Base-by-base conservation (phyloP, 2,797 vertebrate species). In the Sparus aurata region DNA sequence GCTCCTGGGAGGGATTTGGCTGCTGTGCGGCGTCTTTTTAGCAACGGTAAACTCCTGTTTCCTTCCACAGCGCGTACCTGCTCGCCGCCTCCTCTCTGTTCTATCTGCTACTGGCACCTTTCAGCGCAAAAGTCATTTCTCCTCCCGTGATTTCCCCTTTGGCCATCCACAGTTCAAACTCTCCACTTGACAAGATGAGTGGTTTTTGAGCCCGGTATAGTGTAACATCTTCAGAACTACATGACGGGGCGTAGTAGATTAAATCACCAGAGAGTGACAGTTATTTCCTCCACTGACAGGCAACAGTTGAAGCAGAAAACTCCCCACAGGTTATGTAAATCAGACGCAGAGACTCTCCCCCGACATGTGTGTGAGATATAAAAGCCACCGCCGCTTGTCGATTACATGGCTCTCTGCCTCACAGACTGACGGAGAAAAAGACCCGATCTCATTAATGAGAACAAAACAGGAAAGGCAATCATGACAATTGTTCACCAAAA, bases 401-500 rank as follows among this genome's bases (percentile, higher is more conserved):
- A 77, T 90, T 85, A 85, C 68, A 79, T 55, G 57, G 80, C 70
- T 79, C 68, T 79, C 68, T 85, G 74, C 84, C 75, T 85, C 74
- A 77, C 68, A 87, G 75, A 89, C n/a, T 45, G 69, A 86, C 25
- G 49, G 38, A 75, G 62, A 83, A 77, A 85, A 80, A 85, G 75
- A 79, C 60, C 38, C 73, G 59, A 62, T 88, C 79, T 86, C 84
- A 82, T 90, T 90, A 92, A 91, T 89, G 84, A 91, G 79, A 84
- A 82, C 71, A 86, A 82, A 87, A 89, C 63, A 84, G 69, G 84
- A 78, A 57, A 70, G 71, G 77, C 82, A 89, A 85, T 90, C 78
- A 83, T 85, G 78, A 92, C 89, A 90, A 86, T 81, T 84, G 76
- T 88, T 90, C 82, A 78, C 83, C 76, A 88, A 87, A 91, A 90